Percentiles rank a stretch among this genome's conserved stretches.
Evolutionary conservation across 2,113 vertebrate species (phyloP).

Genomic region (Gymnobelideus leadbeateri): DNA sequence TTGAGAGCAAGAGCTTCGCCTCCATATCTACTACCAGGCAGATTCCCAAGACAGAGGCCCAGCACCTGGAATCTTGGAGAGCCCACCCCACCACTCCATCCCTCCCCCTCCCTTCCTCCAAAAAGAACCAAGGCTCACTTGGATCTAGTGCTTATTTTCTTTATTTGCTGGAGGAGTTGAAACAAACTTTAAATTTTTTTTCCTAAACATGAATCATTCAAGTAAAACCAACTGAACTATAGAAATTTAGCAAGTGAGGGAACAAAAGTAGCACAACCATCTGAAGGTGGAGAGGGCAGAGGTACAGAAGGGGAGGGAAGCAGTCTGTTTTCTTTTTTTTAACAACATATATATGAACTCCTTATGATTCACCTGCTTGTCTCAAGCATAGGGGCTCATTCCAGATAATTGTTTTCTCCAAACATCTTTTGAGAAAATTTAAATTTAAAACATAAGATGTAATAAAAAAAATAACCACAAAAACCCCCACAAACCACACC

Average conservation of each 20-base stretch:
- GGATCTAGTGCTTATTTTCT: constrained; percentile 80
- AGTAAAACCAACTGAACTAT: constrained; percentile 85
- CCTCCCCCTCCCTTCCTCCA: neutral
- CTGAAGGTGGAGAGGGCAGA: constrained; percentile 64
- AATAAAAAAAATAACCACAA: constrained; percentile 64
- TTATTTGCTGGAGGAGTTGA: constrained; percentile 88
- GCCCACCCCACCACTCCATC: neutral
- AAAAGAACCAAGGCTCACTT: constrained; percentile 72
- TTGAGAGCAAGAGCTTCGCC: neutral
- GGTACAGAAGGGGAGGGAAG: constrained; percentile 50
- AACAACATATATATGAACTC: constrained; percentile 65
- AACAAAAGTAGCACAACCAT: constrained; percentile 76
- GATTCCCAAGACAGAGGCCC: neutral
- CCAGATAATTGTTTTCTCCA: constrained; percentile 58
- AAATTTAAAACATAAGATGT: constrained; percentile 75
- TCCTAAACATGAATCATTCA: constrained; percentile 85
- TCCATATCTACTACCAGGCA: neutral
- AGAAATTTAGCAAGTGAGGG: constrained; percentile 82
- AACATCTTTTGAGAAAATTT: constrained; percentile 64
- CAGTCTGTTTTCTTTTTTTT: constrained; percentile 21
- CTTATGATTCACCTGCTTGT: constrained; percentile 62
- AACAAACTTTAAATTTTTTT: constrained; percentile 81
- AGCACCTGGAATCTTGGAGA: neutral
- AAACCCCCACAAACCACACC: constrained; percentile 65
- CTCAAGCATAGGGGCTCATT: constrained; percentile 63